Base-by-base conservation (phyloP, 53 echinoderm and acorn worm species). In the Holothuria leucospilota region DNA sequence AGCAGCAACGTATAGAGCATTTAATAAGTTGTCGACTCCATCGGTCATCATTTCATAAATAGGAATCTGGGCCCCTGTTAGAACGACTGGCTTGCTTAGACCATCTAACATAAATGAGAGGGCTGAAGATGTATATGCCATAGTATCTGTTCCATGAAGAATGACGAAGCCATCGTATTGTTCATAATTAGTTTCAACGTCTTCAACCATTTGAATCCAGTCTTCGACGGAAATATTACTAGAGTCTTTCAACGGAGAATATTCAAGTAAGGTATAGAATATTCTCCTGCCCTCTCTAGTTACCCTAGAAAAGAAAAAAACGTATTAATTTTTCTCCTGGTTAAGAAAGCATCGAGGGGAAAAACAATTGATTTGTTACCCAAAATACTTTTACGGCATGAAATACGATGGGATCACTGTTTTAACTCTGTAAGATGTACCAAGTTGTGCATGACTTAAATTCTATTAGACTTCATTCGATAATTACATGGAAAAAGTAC, bases 91-190 rank as follows among this genome's bases (percentile, higher is more conserved):
- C 46, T 88, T 88, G 27, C 29, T 40, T 11, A 88, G 72, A 72
- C 71, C 85, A 58, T 84, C 72, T 13, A 88, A 20, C 61, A 84
- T 88, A 71, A 88, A 88, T n/a, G 89, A 88, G 23, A 88, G 69
- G 13, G 73, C 73, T 15, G 89, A 84, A 8, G 89, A 84, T 9
- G 89, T 88, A 63, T 84, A 88, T 13, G 84, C 73, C 89, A 88
- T 88, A 9, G 89, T 88, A 60, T 88, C 89, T 23, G 84, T 88
- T 14, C 89, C 89, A 38, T 84, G 89, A 7, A 88, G 61, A n/a
- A 88, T 84, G 29, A 88, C 89, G 59, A 88, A 88, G 18, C 89
- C 89, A 62, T 84, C 29, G 39, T 30, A 88, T 14, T 40, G 39
- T 5, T 34, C n/a, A 71, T 88, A 88, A 60, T 69, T 26, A 21